Percentiles rank a stretch among this genome's conserved stretches.
Evolutionary conservation across 2,888 invertebrate genomes (phyloP).

Genomic region (Mycalesis mineus): DNA sequence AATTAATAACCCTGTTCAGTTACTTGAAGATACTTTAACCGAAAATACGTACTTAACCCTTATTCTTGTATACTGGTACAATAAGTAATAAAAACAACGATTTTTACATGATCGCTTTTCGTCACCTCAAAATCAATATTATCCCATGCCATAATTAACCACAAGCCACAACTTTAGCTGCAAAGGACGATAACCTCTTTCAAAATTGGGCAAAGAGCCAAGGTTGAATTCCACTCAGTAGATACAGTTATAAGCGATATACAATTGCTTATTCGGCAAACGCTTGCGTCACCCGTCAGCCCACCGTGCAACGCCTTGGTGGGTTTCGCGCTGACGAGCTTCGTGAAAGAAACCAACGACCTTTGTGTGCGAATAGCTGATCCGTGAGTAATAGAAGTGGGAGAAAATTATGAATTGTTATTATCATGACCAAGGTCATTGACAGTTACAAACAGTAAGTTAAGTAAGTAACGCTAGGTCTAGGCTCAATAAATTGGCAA

Average conservation of each 20-base stretch:
- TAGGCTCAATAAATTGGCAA: no score
- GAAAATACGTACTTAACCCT: no score
- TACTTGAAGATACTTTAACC: no score
- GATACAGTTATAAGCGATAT: constrained; percentile 25
- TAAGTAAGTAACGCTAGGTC: no score
- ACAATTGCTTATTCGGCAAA: constrained; percentile 20
- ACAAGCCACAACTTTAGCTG: constrained; percentile 5
- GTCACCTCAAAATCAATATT: not conserved
- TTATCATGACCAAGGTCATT: not conserved
- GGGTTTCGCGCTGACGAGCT: constrained; percentile 21
- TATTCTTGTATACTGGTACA: no score
- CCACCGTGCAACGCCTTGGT: constrained; percentile 16
- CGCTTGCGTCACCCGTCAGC: constrained; percentile 24
- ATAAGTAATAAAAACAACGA: no score
- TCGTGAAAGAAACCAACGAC: constrained; percentile 6
- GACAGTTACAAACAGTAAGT: not conserved
- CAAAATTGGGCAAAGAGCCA: constrained; percentile 26
- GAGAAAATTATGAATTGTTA: not conserved
- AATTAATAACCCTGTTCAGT: no score
- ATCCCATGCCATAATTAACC: not conserved
- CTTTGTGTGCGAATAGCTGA: not conserved
- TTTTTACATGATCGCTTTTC: no score
- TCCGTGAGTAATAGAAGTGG: not conserved
- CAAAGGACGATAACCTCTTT: constrained; percentile 28
- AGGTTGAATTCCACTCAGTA: constrained; percentile 20